Conservation (phyloP, 2,888 invertebrate genomes). For the Tubulanus polymorphus region DNA sequence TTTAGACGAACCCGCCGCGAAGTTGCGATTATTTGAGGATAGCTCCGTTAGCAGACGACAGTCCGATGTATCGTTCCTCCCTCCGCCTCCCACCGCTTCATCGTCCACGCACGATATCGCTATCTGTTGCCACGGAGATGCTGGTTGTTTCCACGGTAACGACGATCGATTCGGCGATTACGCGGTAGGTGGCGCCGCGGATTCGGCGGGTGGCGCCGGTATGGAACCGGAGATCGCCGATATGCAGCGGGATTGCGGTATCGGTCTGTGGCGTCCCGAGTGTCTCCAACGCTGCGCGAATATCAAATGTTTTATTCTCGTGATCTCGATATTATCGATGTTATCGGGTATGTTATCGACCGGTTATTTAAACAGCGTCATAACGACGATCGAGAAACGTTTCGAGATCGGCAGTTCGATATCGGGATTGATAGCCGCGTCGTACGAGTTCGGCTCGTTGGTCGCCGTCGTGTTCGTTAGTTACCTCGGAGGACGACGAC, state of each 20-base stretch:
- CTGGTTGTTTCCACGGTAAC: background rate
- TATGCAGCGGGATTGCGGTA: constrained; percentile 89
- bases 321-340: constrained; percentile 45
- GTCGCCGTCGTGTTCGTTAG: constrained; percentile 94
- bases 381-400: constrained; percentile 93
- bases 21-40: too few species aligned
- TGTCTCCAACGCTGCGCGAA: constrained; percentile 83
- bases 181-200: too few species aligned
- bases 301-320: constrained; percentile 64
- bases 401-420: constrained; percentile 87
- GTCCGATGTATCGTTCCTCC: too few species aligned
- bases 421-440: constrained; percentile 87
- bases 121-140: too few species aligned
- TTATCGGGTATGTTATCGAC: constrained; percentile 48
- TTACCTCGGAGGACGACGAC: constrained; percentile 85
- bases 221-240: constrained; percentile 11
- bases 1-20: too few species aligned
- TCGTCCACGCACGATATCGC: too few species aligned
- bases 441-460: constrained; percentile 87
- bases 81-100: constrained; percentile 10
- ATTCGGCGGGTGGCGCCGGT: constrained; percentile 16
- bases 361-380: constrained; percentile 62
- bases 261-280: constrained; percentile 78
- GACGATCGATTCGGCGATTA: too few species aligned
- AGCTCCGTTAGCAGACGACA: too few species aligned